phyloP scores from a whole-genome alignment of 2,888 invertebrate genomes.

The Atethmia centrago region DNA sequence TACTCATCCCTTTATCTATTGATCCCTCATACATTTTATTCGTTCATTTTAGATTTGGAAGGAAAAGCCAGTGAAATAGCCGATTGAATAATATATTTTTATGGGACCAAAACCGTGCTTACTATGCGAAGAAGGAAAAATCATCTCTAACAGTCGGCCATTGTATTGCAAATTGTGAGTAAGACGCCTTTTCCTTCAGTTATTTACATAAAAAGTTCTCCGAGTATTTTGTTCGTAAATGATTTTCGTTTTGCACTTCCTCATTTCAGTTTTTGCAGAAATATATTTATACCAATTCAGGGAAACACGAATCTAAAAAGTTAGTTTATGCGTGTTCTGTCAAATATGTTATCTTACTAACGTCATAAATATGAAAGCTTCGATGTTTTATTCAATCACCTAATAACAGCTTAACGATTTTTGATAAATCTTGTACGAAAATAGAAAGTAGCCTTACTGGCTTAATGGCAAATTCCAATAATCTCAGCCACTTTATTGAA shows the following conservation, averaged over 20 bases:
- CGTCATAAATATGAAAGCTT: conserved; percentile 6
- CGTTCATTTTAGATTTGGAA: conserved; percentile 83
- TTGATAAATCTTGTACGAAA: conserved; percentile 29
- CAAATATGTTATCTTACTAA: conserved; percentile 13
- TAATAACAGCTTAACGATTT: conserved; percentile 10
- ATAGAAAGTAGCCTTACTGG: not conserved
- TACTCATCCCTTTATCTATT: conserved; percentile 76
- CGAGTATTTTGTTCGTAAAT: conserved; percentile 84
- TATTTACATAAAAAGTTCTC: conserved; percentile 88
- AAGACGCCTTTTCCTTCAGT: conserved; percentile 84
- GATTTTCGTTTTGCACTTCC: conserved; percentile 83
- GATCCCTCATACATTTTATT: conserved; percentile 83
- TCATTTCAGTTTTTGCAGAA: conserved; percentile 68
- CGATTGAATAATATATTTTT: conserved; percentile 90
- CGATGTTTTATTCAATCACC: conserved; percentile 19
- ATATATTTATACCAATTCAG: conserved; percentile 63
- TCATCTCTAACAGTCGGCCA: conserved; percentile 87
- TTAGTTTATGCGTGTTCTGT: conserved; percentile 8
- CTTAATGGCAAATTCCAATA: conserved; percentile 16
- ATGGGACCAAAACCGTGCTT: conserved; percentile 86
- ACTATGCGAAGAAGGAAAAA: conserved; percentile 88
- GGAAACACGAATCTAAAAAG: conserved; percentile 47
- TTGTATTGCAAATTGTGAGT: conserved; percentile 90
- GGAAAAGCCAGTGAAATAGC: conserved; percentile 84
- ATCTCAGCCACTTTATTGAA: conserved; percentile 14